Evolutionary conservation across 1,140 invertebrate species (phyloP).

Genomic region (Nylanderia fulva): DNA sequence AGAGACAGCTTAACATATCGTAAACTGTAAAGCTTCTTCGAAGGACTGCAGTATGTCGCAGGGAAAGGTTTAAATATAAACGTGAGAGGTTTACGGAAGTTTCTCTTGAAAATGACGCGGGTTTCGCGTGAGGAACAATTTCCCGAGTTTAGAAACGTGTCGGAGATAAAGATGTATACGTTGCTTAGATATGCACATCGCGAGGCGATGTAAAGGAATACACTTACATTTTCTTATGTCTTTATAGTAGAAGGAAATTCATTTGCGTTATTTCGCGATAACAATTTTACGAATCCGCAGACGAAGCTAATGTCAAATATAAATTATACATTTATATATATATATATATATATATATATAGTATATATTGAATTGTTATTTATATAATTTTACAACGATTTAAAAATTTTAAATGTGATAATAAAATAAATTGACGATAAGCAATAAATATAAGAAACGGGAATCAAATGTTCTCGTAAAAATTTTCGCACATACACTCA

Average conservation of each 20-base stretch:
- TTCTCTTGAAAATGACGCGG: conserved; percentile 46
- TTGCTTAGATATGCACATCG: conserved; percentile 35
- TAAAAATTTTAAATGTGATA: no score
- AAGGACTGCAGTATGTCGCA: conserved; percentile 31
- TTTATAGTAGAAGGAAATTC: conserved; percentile 9
- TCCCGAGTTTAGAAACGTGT: conserved; percentile 52
- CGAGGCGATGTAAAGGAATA: conserved; percentile 1
- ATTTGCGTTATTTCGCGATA: background rate
- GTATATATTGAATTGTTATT: no score
- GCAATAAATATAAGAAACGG: background rate
- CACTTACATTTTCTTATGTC: conserved; percentile 5
- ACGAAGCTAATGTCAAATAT: background rate
- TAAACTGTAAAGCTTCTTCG: conserved; percentile 36
- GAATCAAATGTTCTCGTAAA: background rate
- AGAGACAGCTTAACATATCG: conserved; percentile 24
- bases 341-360: no score
- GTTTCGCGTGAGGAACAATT: conserved; percentile 54
- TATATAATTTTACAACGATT: no score
- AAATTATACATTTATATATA: background rate
- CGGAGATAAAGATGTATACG: background rate
- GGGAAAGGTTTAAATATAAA: conserved; percentile 57
- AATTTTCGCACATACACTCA: no score
- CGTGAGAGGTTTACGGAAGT: conserved; percentile 51
- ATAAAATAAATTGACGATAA: background rate
- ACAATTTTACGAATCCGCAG: background rate